Evolutionary conservation across 2,888 invertebrate species (phyloP), one percentile per base, ranked within the genome.

Genomic region (Acanthosoma haemorrhoidale): DNA sequence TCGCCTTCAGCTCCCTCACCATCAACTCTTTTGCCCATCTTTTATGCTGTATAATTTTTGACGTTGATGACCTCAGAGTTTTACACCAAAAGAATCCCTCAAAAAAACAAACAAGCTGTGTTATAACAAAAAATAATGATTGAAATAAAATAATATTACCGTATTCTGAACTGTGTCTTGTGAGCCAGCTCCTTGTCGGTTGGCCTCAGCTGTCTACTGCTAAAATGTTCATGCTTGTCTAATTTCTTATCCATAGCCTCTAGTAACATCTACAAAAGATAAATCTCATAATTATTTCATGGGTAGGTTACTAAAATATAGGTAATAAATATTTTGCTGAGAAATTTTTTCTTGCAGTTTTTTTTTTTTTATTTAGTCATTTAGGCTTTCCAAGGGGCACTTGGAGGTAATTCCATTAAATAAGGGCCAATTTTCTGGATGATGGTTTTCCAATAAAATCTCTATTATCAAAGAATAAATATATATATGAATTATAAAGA

Each of bases 161-260:
- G 92, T 74, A 94, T 88, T 74, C 90, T 84, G 79, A 94, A 94
- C 79, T 93, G 88, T 76, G 87, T 85, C 77, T 86, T 87, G 78
- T 93, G 92, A 75, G 87, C 85, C 39, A 94, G 80, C 73, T 86
- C 87, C 81, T 94, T 94, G 78, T 93, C 92, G 39, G 88, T 84
- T 4, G 93, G 91, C 78, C 88, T 88, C 76, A 90, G 83, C 81
- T 91, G 93, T 9, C 94, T 84, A 73, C 94, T 95, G 34, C 90
- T 89, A 82, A 93, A 99, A 80, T 98, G 96, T 70, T 90, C 86
- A 83, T 98, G 96, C 25, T 84, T 85, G 72, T 83, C 85, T 57
- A 98, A 83, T 73, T 94, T 92, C 78, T 89, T 88, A 81, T 96
- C 95, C 93, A 99, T 91, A 4, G 94, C 94, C 75, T 94, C 92